Evolutionary conservation across 1,140 invertebrate species (phyloP).

Genomic region (Apis florea): DNA sequence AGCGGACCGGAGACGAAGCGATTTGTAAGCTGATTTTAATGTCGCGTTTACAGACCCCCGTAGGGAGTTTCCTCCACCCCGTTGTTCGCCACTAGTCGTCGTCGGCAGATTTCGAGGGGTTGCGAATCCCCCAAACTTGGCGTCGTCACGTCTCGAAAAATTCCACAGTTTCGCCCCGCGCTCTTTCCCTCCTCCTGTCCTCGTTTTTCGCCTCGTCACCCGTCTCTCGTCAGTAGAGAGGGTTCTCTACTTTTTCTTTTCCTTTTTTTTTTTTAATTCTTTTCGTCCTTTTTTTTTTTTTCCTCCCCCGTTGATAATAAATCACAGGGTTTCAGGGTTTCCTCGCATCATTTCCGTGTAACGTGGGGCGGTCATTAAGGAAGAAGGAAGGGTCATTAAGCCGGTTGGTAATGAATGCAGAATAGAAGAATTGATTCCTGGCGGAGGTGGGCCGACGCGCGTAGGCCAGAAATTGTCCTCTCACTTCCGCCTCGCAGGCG

Average conservation of each 20-base stretch:
- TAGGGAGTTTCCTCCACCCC: conserved; percentile 26
- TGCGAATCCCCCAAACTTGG: conserved; percentile 22
- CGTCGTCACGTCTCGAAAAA: conserved; percentile 26
- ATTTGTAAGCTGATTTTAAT: conserved; percentile 73
- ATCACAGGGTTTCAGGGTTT: conserved; percentile 62
- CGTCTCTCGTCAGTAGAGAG: neutral
- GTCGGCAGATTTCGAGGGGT: conserved; percentile 59
- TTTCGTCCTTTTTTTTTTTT: neutral
- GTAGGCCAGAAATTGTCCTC: conserved; percentile 25
- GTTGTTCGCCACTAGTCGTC: conserved; percentile 10
- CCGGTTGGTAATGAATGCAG: conserved; percentile 64
- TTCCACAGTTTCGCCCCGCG: neutral
- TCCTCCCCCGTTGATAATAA: conserved; percentile 66
- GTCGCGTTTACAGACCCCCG: conserved; percentile 68
- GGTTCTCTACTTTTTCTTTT: neutral
- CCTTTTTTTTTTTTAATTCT: neutral
- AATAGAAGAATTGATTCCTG: conserved; percentile 61
- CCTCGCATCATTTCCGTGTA: conserved; percentile 52
- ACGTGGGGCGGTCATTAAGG: conserved; percentile 64
- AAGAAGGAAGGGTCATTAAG: conserved; percentile 57
- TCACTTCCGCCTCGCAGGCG: conserved; percentile 15
- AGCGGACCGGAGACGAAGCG: conserved; percentile 59
- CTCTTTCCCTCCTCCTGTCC: neutral
- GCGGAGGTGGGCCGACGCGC: conserved; percentile 4
- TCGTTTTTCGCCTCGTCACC: conserved; percentile 54